Conservation (phyloP, 2,888 invertebrate species). For the Cyclophora albipunctata region DNA sequence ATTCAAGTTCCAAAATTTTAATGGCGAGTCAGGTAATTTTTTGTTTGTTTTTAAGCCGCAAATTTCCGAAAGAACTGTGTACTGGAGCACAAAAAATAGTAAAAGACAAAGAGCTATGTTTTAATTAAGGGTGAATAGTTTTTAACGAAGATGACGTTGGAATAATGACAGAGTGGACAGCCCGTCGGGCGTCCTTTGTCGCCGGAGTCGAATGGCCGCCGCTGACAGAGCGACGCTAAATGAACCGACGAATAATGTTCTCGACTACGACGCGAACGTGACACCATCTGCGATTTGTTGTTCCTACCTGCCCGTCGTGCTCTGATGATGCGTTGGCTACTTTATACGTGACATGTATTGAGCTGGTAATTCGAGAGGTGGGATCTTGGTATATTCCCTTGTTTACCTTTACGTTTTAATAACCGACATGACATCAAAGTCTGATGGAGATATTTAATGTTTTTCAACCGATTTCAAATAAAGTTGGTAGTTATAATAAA, state of each 20-base stretch:
- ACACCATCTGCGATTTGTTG: background rate
- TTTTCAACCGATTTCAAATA: too few relatives aligned
- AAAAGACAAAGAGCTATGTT: constrained; percentile 3
- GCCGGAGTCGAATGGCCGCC: constrained; percentile 2
- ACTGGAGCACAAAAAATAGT: background rate
- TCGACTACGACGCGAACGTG: background rate
- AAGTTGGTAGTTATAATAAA: too few relatives aligned
- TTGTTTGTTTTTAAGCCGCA: background rate
- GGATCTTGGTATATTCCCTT: too few relatives aligned
- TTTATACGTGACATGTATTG: too few relatives aligned
- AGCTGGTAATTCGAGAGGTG: too few relatives aligned
- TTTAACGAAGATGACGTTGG: constrained; percentile 8
- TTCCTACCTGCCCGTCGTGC: too few relatives aligned
- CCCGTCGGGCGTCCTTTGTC: constrained; percentile 4
- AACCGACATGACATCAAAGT: too few relatives aligned
- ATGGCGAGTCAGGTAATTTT: background rate
- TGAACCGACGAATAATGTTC: too few relatives aligned
- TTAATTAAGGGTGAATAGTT: constrained; percentile 14
- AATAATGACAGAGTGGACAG: constrained; percentile 12
- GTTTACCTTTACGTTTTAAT: too few relatives aligned
- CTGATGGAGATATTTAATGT: too few relatives aligned
- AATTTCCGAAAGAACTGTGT: background rate
- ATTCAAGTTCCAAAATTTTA: too few relatives aligned
- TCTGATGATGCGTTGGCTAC: too few relatives aligned
- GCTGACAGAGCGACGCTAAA: background rate